Conservation (phyloP, 2,113 vertebrate species). For the Cynocephalus volans region DNA sequence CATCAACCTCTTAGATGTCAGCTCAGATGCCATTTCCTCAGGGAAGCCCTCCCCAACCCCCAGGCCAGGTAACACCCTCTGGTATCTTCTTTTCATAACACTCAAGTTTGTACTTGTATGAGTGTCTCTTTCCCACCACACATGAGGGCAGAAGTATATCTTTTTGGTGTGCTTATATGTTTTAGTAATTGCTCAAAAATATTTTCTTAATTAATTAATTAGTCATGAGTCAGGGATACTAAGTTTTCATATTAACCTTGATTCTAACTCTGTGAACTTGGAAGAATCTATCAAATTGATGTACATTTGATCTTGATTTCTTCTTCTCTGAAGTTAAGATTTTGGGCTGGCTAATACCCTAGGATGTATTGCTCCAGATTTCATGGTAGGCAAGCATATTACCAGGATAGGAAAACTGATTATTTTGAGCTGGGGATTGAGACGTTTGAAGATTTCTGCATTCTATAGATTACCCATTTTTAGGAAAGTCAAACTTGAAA, state of each 20-base stretch:
- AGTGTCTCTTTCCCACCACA: background rate
- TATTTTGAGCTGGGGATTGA: background rate
- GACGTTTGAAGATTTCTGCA: background rate
- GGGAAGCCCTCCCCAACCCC: background rate
- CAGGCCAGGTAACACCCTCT: background rate
- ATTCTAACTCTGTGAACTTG: background rate
- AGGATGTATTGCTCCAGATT: background rate
- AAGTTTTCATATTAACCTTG: background rate
- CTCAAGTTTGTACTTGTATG: background rate
- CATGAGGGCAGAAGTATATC: background rate
- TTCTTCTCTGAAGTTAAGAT: conserved; percentile 11
- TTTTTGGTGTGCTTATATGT: background rate
- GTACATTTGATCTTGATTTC: conserved; percentile 48
- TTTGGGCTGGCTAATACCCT: background rate
- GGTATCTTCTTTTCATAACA: background rate
- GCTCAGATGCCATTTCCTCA: background rate
- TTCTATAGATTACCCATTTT: background rate
- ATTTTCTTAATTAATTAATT: background rate
- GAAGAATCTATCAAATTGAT: too few species aligned
- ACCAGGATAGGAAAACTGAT: background rate
- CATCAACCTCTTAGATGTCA: background rate
- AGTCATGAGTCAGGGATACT: background rate
- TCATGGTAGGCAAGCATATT: background rate
- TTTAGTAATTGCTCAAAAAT: background rate
- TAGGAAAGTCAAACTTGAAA: conserved; percentile 40